Percentiles rank a stretch among this genome's conserved stretches.
phyloP scores from a whole-genome alignment of 2,888 invertebrate genomes.

The Chloromyia formosa region DNA sequence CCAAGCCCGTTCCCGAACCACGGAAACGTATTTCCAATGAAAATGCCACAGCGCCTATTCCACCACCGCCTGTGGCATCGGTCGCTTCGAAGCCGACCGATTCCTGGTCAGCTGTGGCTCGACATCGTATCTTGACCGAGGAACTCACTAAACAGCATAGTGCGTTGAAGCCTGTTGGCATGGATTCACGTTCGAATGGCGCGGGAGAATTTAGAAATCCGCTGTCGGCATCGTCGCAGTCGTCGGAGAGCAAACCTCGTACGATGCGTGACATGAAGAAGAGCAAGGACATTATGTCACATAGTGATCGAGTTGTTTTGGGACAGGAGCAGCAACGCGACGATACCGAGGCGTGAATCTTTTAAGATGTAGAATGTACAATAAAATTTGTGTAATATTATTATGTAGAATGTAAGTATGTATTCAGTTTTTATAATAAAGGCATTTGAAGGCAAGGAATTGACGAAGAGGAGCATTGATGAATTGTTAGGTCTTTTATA shows the following conservation, averaged over 20 bases:
- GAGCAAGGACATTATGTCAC: conserved; percentile 17
- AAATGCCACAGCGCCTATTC: not conserved
- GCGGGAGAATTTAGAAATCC: conserved; percentile 52
- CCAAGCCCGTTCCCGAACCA: conserved; percentile 20
- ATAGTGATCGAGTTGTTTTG: conserved; percentile 21
- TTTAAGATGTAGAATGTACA: conserved; percentile 6
- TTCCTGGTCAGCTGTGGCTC: conserved; percentile 68
- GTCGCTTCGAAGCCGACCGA: conserved; percentile 53
- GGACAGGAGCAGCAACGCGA: conserved; percentile 36
- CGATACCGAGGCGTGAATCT: conserved; percentile 37
- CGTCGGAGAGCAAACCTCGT: conserved; percentile 48
- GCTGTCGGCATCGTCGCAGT: conserved; percentile 40
- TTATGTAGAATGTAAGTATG: conserved; percentile 2
- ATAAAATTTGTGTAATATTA: conserved; percentile 25
- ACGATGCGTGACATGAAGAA: conserved; percentile 54
- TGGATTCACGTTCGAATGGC: conserved; percentile 46
- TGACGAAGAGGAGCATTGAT: no score
- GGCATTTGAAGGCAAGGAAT: not conserved
- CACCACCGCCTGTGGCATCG: conserved; percentile 33
- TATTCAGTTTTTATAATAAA: conserved; percentile 13
- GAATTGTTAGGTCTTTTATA: no score
- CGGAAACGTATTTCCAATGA: conserved; percentile 26
- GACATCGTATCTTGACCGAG: conserved; percentile 64
- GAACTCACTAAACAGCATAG: conserved; percentile 57
- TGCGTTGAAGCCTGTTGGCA: conserved; percentile 43